Percentiles rank a stretch among this genome's conserved stretches.
Evolutionary conservation across 2,797 vertebrate species (phyloP).

Genomic region (Alfaro cultratus): DNA sequence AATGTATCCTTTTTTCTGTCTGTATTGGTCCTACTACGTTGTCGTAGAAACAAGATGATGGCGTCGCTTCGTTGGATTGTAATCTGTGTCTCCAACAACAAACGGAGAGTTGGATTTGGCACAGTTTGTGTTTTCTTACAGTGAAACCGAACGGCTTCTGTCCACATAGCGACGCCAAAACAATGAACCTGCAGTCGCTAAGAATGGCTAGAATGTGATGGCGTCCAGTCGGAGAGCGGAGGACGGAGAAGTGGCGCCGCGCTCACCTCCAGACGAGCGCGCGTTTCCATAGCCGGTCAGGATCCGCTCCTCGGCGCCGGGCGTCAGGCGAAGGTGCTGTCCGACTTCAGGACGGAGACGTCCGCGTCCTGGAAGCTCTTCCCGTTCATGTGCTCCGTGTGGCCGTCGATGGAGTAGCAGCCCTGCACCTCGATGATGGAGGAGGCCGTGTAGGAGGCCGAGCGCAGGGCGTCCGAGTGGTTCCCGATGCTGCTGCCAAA

Average conservation of each 20-base stretch:
- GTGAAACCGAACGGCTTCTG: slow-evolving; percentile 56
- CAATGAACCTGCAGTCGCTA: slow-evolving; percentile 25
- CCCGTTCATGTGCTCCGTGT: slow-evolving; percentile 89
- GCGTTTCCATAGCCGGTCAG: slow-evolving; percentile 56
- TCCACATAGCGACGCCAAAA: slow-evolving; percentile 34
- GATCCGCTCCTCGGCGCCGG: slow-evolving; percentile 9
- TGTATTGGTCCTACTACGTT: too few species aligned
- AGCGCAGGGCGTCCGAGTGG: slow-evolving; percentile 90
- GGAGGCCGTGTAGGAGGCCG: slow-evolving; percentile 82
- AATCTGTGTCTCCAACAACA: slow-evolving; percentile 16
- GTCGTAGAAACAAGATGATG: background rate
- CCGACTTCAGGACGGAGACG: slow-evolving; percentile 79
- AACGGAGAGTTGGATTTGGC: slow-evolving; percentile 56
- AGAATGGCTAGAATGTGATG: slow-evolving; percentile 31
- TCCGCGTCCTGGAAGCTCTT: slow-evolving; percentile 88
- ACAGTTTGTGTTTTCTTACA: slow-evolving; percentile 49
- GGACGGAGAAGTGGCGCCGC: slow-evolving; percentile 63
- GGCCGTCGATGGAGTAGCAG: slow-evolving; percentile 85
- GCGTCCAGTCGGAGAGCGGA: slow-evolving; percentile 47
- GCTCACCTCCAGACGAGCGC: slow-evolving; percentile 68
- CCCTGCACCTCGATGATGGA: slow-evolving; percentile 89
- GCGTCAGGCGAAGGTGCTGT: slow-evolving; percentile 86
- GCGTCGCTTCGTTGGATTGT: slow-evolving; percentile 15
- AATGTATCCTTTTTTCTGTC: too few species aligned
- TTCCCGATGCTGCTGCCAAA: slow-evolving; percentile 89